These are phyloP conservation scores for Prionailurus bengalensis DNA, from an alignment of 2,113 vertebrate genomes.

Conservation along the genomic window DNA sequence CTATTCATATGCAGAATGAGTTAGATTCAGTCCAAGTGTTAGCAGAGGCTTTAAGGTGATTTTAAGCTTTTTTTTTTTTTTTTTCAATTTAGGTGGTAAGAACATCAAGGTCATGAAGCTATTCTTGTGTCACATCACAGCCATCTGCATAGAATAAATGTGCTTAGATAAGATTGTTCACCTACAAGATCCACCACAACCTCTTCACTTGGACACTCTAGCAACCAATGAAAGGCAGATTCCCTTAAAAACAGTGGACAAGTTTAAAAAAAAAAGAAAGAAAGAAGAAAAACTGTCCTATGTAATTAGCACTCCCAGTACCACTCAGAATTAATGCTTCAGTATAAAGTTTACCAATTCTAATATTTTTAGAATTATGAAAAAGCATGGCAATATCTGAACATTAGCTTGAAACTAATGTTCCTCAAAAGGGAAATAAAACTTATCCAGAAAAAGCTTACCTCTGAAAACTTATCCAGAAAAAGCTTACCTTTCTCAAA, in stretches of 20 bases:
- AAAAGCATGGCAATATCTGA: not conserved
- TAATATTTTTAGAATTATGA: not conserved
- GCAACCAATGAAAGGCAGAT: not conserved
- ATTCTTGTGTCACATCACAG: not conserved
- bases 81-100: not conserved
- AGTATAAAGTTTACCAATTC: not conserved
- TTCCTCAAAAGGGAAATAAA: not conserved
- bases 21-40: not conserved
- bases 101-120: not conserved
- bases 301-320: not conserved
- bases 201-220: not conserved
- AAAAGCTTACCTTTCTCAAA: not conserved
- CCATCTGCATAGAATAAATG: not conserved
- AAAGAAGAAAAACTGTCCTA: not conserved
- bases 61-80: not conserved
- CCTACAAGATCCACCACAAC: not conserved
- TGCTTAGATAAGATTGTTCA: not conserved
- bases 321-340: not conserved
- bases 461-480: not conserved
- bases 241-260: not conserved
- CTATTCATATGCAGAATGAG: slow-evolving; percentile 11
- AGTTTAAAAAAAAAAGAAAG: not conserved
- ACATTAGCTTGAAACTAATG: not conserved
- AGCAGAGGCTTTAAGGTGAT: not conserved
- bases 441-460: not conserved